Conservation (phyloP, 2,797 vertebrate genomes). For the Gastrophryne carolinensis region DNA sequence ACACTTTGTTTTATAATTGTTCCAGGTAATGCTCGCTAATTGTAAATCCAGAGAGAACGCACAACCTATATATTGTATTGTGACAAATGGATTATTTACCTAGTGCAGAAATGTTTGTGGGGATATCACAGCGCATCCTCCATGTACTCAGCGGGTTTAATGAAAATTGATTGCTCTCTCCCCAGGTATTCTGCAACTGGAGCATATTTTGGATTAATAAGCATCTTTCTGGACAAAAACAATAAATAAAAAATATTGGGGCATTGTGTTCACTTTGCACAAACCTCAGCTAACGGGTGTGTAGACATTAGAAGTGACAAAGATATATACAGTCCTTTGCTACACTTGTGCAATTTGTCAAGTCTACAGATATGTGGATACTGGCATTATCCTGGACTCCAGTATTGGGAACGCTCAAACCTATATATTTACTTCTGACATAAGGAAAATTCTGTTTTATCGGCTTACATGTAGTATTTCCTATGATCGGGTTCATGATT, state of each 20-base stretch:
- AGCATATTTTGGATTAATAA: constrained; percentile 58
- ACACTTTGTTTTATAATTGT: not conserved
- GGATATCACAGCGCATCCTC: constrained; percentile 4
- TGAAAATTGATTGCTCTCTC: constrained; percentile 59
- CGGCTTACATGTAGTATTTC: constrained; percentile 43
- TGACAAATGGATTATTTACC: constrained; percentile 39
- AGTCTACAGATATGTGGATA: constrained; percentile 41
- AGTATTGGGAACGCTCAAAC: constrained; percentile 50
- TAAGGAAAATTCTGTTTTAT: constrained; percentile 42
- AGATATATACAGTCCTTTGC: constrained; percentile 57
- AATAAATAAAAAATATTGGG: constrained; percentile 57
- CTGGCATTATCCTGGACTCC: constrained; percentile 49
- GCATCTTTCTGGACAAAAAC: constrained; percentile 55
- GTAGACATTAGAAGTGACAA: constrained; percentile 55
- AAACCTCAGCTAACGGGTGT: constrained; percentile 33
- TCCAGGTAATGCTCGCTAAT: constrained; percentile 36
- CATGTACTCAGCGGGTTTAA: constrained; percentile 50
- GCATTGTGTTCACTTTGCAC: constrained; percentile 51
- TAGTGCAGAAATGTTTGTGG: constrained; percentile 31
- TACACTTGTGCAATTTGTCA: constrained; percentile 61
- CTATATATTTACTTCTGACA: constrained; percentile 56
- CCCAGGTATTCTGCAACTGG: constrained; percentile 49
- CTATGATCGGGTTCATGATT: constrained; percentile 54
- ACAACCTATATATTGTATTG: constrained; percentile 33
- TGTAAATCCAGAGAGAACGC: constrained; percentile 30